Evolutionary conservation across 92 coral and sea anemone species (phyloP), one percentile per base, ranked within the genome.

Genomic region (Pocillopora grandis): DNA sequence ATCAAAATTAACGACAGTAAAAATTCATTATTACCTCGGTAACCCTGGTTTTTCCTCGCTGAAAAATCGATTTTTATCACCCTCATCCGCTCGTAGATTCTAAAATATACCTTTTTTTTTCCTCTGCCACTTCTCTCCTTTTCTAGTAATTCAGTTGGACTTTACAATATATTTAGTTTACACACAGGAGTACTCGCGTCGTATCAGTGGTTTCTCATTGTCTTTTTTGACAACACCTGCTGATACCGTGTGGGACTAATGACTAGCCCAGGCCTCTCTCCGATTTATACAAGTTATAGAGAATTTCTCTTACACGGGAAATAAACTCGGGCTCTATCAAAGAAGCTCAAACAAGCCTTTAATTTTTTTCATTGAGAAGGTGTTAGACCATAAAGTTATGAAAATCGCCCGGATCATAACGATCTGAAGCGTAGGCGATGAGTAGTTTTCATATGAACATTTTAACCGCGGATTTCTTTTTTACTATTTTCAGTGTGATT

Each of bases 21-120:
- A 71, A 48, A 33, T 12, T 57, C 21, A 58, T 2, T 18, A 19
- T 80, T 81, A 81, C 85, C 85, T 81, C 71, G 62, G 48, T 21
- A 37, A 37, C 73, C 55, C 48, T 35, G 52, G n/a, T 3, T 35
- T 68, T 70, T 36, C 3, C 12, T 8, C 42, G 17, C n/a, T 70
- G 12, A 70, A 42, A 42, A 13, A 59, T 9, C 35, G 61, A 49
- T 70, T 69, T 33, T 7, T 57, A 10, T 5, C 49, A n/a, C 69
- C 35, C 75, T 49, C 52, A 57, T 77, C 67, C 63, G n/a, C 35
- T 49, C 12, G 19, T 37, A 19, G 58, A 60, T 67, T 80, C 66
- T 49, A 27, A 80, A 18, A 55, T 8, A 17, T 55, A 19, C 9
- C 21, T 19, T 17, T 69, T 13, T 57, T 66, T 68, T 33, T 0